These are phyloP conservation scores for Coptodon bakossiorum DNA, from an alignment of 2,113 vertebrate species.

Conservation along the genomic window DNA sequence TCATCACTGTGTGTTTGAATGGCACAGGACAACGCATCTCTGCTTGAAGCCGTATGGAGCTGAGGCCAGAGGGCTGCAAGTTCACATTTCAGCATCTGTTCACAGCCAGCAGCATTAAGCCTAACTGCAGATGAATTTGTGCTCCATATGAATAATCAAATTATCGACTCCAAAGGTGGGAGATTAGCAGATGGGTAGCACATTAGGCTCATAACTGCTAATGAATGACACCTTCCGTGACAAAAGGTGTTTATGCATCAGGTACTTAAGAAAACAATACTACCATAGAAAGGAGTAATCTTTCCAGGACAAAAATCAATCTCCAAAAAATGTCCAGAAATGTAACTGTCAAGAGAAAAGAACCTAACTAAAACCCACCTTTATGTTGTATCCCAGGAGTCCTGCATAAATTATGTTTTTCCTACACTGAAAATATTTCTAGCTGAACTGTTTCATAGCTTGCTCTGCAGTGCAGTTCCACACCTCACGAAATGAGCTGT, in stretches of 20 bases:
- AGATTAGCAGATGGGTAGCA: constrained; percentile 55
- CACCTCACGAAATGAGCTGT: not conserved
- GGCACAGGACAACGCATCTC: not conserved
- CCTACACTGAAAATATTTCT: not conserved
- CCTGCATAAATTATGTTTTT: not conserved
- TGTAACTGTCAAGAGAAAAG: not conserved
- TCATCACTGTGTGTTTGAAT: not conserved
- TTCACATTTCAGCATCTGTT: constrained; percentile 63
- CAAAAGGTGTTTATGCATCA: constrained; percentile 9
- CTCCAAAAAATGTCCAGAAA: not conserved
- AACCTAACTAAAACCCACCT: not conserved
- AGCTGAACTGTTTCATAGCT: not conserved
- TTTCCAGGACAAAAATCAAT: not conserved
- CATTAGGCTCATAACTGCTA: constrained; percentile 44
- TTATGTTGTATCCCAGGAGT: not conserved
- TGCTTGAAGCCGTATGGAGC: constrained; percentile 1
- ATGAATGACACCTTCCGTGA: constrained; percentile 35
- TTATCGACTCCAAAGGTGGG: constrained; percentile 41
- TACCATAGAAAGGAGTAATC: not conserved
- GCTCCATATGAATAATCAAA: constrained; percentile 55
- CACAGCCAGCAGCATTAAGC: constrained; percentile 23
- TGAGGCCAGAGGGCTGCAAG: constrained; percentile 18
- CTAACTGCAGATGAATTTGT: constrained; percentile 14
- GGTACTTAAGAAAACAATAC: not conserved
- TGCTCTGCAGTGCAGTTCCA: not conserved